Base-by-base conservation (phyloP, 2,797 vertebrate genomes). In the Melanotaenia parkinsoni region DNA sequence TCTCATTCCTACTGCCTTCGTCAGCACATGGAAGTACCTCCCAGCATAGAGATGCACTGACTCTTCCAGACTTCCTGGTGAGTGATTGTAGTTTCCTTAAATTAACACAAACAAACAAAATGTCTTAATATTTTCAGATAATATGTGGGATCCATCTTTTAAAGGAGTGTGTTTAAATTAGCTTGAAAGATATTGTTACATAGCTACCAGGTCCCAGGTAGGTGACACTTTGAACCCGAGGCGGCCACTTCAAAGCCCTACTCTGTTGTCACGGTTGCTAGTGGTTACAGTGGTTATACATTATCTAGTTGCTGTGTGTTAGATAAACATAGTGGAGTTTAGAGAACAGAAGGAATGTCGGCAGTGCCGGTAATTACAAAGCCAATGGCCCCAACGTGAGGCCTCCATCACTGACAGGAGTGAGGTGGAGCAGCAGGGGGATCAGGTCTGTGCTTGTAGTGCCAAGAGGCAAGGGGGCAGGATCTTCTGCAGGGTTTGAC, bases 11-110 rank as follows among this genome's bases (percentile, higher is more conserved):
- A 96, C 96, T 0, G 95, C 95, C 33, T 96, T 96, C 60, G 95
- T 96, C 88, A 96, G 96, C 92, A 96, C 96, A 8, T 96, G 96
- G 96, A 96, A 96, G 84, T 96, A 96, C 78, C 95, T 96, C 77
- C 86, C 95, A 2, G 93, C 95, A 1, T 96, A 89, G 88, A 59
- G 57, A 47, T 12, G 5, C 35, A 16, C 37, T 24, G 26, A 47
- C 64, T 67, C 56, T 45, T 20, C 53, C 51, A 72, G 28, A 63
- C 33, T 73, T 59, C 47, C 22, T 45, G 92, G 95, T 95, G 82
- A 95, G 95, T 93, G 74, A 74, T 67, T 84, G 50, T 30, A 78
- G 30, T 43, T 50, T 70, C 62, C 51, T 67, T 60, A 61, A 80
- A 72, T n/a, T 69, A 63, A 78, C 62, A 26, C 67, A 73, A 77